phyloP scores from a whole-genome alignment of 2,888 invertebrate species.

The Amblyteles armatorius region DNA sequence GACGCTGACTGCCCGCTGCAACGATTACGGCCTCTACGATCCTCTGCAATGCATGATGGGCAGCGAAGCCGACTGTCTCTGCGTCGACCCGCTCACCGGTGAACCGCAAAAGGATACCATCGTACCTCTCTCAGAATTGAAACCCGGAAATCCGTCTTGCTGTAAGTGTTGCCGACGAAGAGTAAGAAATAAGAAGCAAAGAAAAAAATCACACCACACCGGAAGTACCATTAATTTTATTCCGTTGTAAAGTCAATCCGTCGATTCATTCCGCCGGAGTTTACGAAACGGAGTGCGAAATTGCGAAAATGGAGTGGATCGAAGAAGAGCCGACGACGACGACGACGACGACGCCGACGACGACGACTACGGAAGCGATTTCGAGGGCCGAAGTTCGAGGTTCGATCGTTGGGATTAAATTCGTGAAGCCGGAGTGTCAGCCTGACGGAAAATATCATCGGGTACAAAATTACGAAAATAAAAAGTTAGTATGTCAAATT shows the following conservation, averaged over 20 bases:
- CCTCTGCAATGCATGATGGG: slow-evolving; percentile 88
- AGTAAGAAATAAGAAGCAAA: not conserved
- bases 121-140: slow-evolving; percentile 80
- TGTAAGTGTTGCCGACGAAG: slow-evolving; percentile 79
- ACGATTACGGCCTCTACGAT: slow-evolving; percentile 89
- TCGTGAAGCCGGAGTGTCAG: slow-evolving; percentile 84
- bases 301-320: slow-evolving; percentile 71
- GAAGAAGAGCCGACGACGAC: slow-evolving; percentile 68
- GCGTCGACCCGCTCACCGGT: slow-evolving; percentile 87
- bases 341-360: not conserved
- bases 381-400: not conserved
- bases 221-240: slow-evolving; percentile 41
- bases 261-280: slow-evolving; percentile 79
- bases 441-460: slow-evolving; percentile 85
- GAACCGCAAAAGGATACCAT: slow-evolving; percentile 80
- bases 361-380: not conserved
- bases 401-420: not conserved
- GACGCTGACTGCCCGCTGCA: slow-evolving; percentile 86
- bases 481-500: slow-evolving; percentile 74
- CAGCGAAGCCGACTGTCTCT: slow-evolving; percentile 85
- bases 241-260: slow-evolving; percentile 73
- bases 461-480: slow-evolving; percentile 81
- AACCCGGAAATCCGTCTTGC: slow-evolving; percentile 80
- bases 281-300: slow-evolving; percentile 84
- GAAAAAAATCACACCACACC: not conserved